phyloP scores from a whole-genome alignment of 2,797 vertebrate genomes.

The Pantherophis alleghaniensis region DNA sequence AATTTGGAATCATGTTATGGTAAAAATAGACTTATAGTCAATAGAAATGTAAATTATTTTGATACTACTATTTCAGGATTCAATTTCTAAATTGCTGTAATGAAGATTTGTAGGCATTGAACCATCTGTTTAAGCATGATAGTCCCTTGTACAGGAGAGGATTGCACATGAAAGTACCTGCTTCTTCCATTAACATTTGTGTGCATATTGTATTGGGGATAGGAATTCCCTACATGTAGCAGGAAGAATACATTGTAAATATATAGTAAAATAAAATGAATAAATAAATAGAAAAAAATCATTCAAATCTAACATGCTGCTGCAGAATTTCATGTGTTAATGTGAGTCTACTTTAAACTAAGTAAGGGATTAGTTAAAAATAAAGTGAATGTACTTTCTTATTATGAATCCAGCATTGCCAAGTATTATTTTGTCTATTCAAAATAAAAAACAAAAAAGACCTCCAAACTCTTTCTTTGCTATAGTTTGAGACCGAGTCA shows the following conservation, averaged over 20 bases:
- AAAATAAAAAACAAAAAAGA: not conserved
- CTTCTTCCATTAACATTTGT: not conserved
- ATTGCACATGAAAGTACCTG: not conserved
- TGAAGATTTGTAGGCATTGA: not conserved
- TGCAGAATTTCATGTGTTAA: not conserved
- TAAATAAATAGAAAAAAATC: not conserved
- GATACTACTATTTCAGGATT: not conserved
- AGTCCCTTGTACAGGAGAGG: not conserved
- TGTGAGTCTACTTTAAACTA: not conserved
- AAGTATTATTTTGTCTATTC: not conserved
- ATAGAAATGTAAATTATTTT: not conserved
- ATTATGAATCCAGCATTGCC: not conserved
- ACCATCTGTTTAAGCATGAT: not conserved
- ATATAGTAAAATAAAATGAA: not conserved
- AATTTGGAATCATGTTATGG: not conserved
- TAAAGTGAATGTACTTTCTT: not conserved
- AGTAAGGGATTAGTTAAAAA: not conserved
- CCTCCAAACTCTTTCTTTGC: not conserved
- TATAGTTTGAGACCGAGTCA: slow-evolving; percentile 6
- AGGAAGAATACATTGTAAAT: not conserved
- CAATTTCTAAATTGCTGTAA: not conserved
- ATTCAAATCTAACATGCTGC: not conserved
- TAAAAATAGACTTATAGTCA: not conserved
- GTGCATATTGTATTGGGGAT: not conserved
- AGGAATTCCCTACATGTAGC: not conserved